A percentile compares a stretch with the other conserved stretches of the same genome.
Conservation (phyloP, 92 coral and sea anemone species). For the Parazoanthus swiftii region DNA sequence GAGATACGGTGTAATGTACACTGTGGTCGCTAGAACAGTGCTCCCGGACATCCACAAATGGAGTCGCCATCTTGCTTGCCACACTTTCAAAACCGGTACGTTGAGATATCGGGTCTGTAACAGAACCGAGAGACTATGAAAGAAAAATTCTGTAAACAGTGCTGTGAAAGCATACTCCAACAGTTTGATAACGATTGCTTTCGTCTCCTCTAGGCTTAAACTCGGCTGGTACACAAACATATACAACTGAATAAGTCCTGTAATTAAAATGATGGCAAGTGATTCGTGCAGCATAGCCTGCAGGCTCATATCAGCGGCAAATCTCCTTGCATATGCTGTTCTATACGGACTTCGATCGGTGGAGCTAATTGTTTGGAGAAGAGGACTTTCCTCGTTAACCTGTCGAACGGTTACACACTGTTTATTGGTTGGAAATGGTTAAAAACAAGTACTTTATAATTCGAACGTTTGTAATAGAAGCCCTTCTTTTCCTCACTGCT, state of each 20-base stretch:
- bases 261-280: not conserved
- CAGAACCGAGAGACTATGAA: slow-evolving; percentile 1
- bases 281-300: slow-evolving; percentile 2
- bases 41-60: not conserved
- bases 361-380: not conserved
- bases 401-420: slow-evolving; percentile 2
- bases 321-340: not conserved
- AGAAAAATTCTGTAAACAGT: not conserved
- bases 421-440: slow-evolving; percentile 6
- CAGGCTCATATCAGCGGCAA: slow-evolving; percentile 7
- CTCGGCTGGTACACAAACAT: not conserved
- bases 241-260: not conserved
- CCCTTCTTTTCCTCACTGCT: not conserved
- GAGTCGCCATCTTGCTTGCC: not conserved
- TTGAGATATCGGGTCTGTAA: too few species aligned
- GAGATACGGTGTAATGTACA: not conserved
- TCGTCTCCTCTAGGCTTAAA: not conserved
- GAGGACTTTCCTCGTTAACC: not conserved
- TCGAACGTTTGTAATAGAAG: not conserved
- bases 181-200: not conserved
- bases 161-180: not conserved
- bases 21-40: not conserved
- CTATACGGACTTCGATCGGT: not conserved
- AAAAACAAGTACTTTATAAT: not conserved
- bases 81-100: not conserved